Base-by-base conservation (phyloP, 2,113 vertebrate species). In the Scomber scombrus region DNA sequence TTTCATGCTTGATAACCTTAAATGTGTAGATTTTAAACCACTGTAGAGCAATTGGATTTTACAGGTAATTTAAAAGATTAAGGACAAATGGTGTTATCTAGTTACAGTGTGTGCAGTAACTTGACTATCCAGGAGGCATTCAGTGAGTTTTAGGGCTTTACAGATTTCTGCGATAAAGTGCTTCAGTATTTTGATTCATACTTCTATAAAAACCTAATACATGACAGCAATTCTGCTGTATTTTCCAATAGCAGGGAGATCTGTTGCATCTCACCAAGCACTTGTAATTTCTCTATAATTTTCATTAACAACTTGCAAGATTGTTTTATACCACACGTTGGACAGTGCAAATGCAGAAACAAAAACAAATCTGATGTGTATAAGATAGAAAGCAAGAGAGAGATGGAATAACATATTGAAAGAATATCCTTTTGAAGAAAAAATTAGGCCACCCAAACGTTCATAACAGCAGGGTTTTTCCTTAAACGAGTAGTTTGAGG, bases 1-100 rank as follows among this genome's bases (percentile, higher is more conserved):
- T 82, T 88, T 45, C 55, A 78, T 78, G 62, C 75, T 60, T 55
- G 67, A 75, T 68, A 71, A 68, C 40, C 58, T 71, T 82, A 19
- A 65, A 49, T 82, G 49, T 68, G 75, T 23, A 47, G 49, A 71
- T 67, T 66, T 52, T 19, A 80, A 57, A 26, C 63, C 56, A 57
- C 51, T 43, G 3, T 10, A 19, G 15, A 47, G 64, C 14, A 29
- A 13, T 55, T n/a, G 15, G 52, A 6, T 11, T 40, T 68, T 66
- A 55, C 4, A 76, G 31, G 45, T 46, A 13, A 45, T 57, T 43
- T 29, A 15, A 65, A 21, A 29, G 8, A 16, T 40, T 18, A 4
- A 40, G 21, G 26, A 64, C 15, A 34, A 21, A 54, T 50, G 23
- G 31, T 43, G 16, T 40, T 61, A 40, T 60, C 5, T 61, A 10